Conservation (phyloP, 2,113 vertebrate genomes). For the Rhagologus leucostigma region DNA sequence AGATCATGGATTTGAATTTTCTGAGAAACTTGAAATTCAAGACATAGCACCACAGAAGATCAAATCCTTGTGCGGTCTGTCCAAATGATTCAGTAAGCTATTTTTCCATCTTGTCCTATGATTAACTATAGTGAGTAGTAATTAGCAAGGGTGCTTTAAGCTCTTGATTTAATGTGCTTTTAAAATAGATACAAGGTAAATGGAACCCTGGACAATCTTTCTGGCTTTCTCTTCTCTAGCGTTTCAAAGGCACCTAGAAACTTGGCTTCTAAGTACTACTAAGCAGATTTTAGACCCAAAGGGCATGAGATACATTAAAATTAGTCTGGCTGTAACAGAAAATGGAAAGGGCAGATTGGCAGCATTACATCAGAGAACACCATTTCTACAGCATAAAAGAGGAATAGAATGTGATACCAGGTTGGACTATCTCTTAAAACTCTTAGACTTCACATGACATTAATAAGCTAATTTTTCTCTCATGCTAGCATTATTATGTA, state of each 20-base stretch:
- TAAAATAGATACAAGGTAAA: slow-evolving; percentile 19
- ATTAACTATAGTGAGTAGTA: background rate
- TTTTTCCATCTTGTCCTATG: slow-evolving; percentile 38
- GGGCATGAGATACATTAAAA: slow-evolving; percentile 46
- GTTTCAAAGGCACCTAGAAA: slow-evolving; percentile 60
- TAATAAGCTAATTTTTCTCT: background rate
- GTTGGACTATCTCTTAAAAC: background rate
- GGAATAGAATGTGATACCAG: background rate
- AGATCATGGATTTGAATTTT: background rate
- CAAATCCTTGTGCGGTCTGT: background rate
- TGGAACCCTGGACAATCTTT: slow-evolving; percentile 23
- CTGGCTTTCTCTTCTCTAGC: slow-evolving; percentile 7
- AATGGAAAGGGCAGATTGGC: slow-evolving; percentile 10
- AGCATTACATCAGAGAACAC: slow-evolving; percentile 1
- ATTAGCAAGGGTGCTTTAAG: slow-evolving; percentile 36
- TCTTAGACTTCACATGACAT: background rate
- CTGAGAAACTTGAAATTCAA: slow-evolving; percentile 12
- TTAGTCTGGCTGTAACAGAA: slow-evolving; percentile 1
- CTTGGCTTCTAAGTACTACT: slow-evolving; percentile 26
- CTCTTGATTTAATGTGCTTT: slow-evolving; percentile 16
- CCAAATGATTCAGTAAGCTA: background rate
- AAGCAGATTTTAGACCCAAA: slow-evolving; percentile 56
- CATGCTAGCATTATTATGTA: background rate
- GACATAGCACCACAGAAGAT: background rate
- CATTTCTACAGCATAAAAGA: background rate